Percentiles rank a stretch among this genome's conserved stretches.
phyloP scores from a whole-genome alignment of 2,113 vertebrate species.

The Psophia crepitans region DNA sequence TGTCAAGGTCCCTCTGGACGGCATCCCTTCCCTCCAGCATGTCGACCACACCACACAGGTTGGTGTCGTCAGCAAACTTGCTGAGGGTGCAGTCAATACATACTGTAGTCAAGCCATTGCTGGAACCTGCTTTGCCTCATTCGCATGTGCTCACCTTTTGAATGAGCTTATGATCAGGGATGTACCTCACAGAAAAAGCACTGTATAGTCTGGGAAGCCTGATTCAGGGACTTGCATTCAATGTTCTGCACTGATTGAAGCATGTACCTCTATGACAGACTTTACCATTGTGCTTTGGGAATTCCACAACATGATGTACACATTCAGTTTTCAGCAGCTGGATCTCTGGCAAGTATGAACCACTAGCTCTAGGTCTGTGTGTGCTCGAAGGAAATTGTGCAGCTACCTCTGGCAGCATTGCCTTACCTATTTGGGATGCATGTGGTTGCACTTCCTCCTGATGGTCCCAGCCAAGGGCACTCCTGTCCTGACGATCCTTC shows the following conservation, averaged over 20 bases:
- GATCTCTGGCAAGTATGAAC: not conserved
- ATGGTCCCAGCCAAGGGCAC: slow-evolving; percentile 70
- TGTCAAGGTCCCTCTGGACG: no score
- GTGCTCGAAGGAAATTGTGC: not conserved
- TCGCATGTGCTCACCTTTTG: not conserved
- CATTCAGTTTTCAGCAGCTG: not conserved
- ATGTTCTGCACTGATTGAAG: not conserved
- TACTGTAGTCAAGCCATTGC: not conserved
- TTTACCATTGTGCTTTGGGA: not conserved
- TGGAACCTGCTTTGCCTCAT: not conserved
- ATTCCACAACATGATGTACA: not conserved
- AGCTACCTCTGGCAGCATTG: not conserved
- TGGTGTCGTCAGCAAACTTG: no score
- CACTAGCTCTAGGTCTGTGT: not conserved
- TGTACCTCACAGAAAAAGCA: not conserved
- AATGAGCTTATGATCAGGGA: not conserved
- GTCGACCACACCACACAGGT: no score
- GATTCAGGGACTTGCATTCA: not conserved
- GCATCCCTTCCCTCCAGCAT: no score
- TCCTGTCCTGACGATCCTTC: slow-evolving; percentile 83
- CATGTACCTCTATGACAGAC: not conserved
- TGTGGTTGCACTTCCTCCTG: slow-evolving; percentile 65
- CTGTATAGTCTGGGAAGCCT: not conserved
- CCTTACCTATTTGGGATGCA: slow-evolving; percentile 68
- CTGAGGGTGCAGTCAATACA: no score